Evolutionary conservation across 37 sponge, comb jelly and placozoan species (phyloP), one percentile per base, ranked within the genome.

Genomic region (Crambe crambe): DNA sequence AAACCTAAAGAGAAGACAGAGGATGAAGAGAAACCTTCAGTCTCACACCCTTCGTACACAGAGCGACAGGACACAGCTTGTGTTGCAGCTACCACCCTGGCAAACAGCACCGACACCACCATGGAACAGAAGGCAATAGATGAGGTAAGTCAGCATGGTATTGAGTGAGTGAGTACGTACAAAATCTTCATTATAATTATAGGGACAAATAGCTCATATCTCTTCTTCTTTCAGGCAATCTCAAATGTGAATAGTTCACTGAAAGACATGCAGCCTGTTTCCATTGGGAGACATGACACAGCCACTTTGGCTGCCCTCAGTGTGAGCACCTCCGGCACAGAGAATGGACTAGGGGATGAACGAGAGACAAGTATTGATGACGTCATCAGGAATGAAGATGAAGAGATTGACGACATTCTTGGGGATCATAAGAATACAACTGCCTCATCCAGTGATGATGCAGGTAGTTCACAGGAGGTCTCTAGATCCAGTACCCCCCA

Each of bases 21-120:
- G n/a, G n/a, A n/a, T n/a, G n/a, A n/a, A n/a, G 51, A 47, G 51
- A 47, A 47, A 47, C 10, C 6, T 8, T 18, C 22, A 40, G 8
- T n/a, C 6, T n/a, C 57, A 37, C 31, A 70, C 21, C 85, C 85
- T 23, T 30, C 30, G 8, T 17, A 0, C 18, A 56, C 70, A 0
- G 37, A 36, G 9, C 27, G 85, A 35, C 85, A 85, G 74, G 72
- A 77, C 17, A 85, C 85, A 40, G 85, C 61, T 10, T 54, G 17
- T 37, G 64, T 26, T 26, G 85, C 78, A 42, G 85, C 85, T 31
- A 30, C 3, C 15, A 18, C 43, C 0, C 9, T 77, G 31, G 78
- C 73, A 39, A 40, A 69, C 8, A 23, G 36, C 34, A 51, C 56
- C 5, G 76, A 40, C 23, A 12, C n/a, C 10, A 27, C 40, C 1